phyloP scores from a whole-genome alignment of 2,888 invertebrate genomes.

The Leucoma salicis region DNA sequence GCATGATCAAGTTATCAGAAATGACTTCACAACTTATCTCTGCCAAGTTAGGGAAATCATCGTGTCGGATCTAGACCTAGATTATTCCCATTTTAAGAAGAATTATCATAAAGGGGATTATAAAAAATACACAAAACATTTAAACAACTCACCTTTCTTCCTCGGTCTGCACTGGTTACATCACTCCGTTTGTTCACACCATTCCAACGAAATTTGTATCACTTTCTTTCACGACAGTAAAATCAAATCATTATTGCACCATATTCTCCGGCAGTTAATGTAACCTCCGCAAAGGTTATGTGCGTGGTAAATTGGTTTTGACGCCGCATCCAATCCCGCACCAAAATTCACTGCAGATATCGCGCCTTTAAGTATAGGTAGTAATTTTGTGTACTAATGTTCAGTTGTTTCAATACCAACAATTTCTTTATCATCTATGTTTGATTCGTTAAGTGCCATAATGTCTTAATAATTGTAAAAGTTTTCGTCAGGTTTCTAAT shows the following conservation, averaged over 20 bases:
- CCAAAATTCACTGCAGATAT: too few relatives aligned
- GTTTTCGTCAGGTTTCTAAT: slow-evolving; percentile 5
- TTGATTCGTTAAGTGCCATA: slow-evolving; percentile 22
- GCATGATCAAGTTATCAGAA: too few relatives aligned
- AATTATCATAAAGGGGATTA: too few relatives aligned
- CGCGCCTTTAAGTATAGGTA: slow-evolving; percentile 13
- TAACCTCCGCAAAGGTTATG: slow-evolving; percentile 59
- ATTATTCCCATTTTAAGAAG: too few relatives aligned
- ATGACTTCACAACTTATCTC: too few relatives aligned
- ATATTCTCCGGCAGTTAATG: slow-evolving; percentile 42
- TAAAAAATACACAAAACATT: too few relatives aligned
- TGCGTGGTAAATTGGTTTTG: slow-evolving; percentile 33
- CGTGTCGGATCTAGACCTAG: too few relatives aligned
- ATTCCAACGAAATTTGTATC: slow-evolving; percentile 34
- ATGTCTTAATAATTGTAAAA: slow-evolving; percentile 23
- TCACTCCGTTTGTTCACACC: slow-evolving; percentile 26
- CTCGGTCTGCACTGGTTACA: slow-evolving; percentile 29
- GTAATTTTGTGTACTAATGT: slow-evolving; percentile 16
- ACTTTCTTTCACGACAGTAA: slow-evolving; percentile 46
- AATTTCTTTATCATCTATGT: slow-evolving; percentile 16
- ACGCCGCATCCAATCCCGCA: slow-evolving; percentile 3
- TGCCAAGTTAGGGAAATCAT: too few relatives aligned
- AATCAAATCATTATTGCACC: slow-evolving; percentile 38
- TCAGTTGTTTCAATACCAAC: slow-evolving; percentile 9
- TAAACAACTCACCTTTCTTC: slow-evolving; percentile 37